phyloP scores from a whole-genome alignment of 2,797 vertebrate genomes.

The Pseudochirops corinnae region DNA sequence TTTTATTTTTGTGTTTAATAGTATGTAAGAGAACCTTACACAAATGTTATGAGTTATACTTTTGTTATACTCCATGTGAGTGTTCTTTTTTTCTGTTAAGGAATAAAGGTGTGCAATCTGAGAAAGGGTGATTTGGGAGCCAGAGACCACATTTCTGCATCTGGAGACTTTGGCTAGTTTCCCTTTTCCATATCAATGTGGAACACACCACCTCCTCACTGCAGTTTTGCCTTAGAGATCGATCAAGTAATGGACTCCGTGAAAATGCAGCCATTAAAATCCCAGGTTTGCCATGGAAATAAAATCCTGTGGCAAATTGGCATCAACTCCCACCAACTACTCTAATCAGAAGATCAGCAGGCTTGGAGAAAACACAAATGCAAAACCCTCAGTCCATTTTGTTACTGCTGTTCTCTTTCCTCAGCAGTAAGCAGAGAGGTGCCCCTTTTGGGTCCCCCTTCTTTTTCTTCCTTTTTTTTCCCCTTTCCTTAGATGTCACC shows the following conservation, averaged over 20 bases:
- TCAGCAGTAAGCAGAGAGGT: background rate
- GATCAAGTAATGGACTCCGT: constrained; percentile 55
- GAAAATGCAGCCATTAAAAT: constrained; percentile 40
- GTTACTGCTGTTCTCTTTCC: background rate
- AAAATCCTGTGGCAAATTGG: background rate
- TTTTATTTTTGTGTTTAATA: background rate
- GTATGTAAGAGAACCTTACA: background rate
- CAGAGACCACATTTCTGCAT: constrained; percentile 21
- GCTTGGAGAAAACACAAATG: background rate
- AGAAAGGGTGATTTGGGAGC: background rate
- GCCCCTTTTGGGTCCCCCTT: background rate
- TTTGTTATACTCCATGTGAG: background rate
- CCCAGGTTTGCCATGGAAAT: constrained; percentile 44
- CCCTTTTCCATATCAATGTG: constrained; percentile 14
- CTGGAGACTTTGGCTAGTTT: constrained; percentile 34
- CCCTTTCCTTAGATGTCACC: background rate
- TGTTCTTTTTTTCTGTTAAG: constrained; percentile 11
- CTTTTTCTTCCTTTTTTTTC: background rate
- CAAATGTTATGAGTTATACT: constrained; percentile 26
- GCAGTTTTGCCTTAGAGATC: constrained; percentile 52
- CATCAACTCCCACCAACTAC: background rate
- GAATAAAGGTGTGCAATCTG: background rate
- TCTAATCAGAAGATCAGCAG: background rate
- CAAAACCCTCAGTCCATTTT: background rate
- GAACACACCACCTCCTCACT: constrained; percentile 16